These are phyloP conservation scores for Drosophila equinoxialis DNA, from an alignment of 1,140 invertebrate species.

Conservation along the genomic window DNA sequence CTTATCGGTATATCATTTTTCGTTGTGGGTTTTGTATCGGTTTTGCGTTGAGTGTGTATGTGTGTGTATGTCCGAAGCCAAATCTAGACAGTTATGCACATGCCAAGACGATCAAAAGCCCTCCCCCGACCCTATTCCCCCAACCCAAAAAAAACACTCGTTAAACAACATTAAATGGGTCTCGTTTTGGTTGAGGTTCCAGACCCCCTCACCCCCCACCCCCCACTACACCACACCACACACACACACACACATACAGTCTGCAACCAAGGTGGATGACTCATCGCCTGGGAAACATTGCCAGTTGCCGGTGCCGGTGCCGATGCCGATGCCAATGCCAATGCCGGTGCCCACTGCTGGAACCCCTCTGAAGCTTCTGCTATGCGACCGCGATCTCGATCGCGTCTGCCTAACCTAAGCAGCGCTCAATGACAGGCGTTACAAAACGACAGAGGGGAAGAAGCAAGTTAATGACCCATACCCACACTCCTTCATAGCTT, in stretches of 20 bases:
- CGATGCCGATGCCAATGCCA: background rate
- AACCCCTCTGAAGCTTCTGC: conserved; percentile 61
- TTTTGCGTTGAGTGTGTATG: conserved; percentile 58
- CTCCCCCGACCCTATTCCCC: conserved; percentile 32
- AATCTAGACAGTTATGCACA: conserved; percentile 67
- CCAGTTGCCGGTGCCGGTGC: background rate
- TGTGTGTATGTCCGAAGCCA: conserved; percentile 34
- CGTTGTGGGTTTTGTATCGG: conserved; percentile 52
- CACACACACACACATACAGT: background rate
- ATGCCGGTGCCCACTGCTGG: conserved; percentile 15
- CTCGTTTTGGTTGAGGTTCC: conserved; percentile 46
- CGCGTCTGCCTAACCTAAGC: conserved; percentile 78
- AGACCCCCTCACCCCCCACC: background rate
- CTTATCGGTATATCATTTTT: conserved; percentile 72
- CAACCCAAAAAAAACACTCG: conserved; percentile 59
- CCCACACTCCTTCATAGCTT: background rate
- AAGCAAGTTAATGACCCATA: conserved; percentile 72
- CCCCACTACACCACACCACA: too few species aligned
- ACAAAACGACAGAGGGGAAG: conserved; percentile 50
- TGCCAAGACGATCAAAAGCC: conserved; percentile 50
- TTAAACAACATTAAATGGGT: conserved; percentile 81
- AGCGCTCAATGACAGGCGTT: conserved; percentile 77
- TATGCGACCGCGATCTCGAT: conserved; percentile 33
- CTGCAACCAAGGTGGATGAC: conserved; percentile 26
- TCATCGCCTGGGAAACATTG: conserved; percentile 36